Evolutionary conservation across 1,140 invertebrate genomes (phyloP).

Genomic region (Phthorimaea operculella): DNA sequence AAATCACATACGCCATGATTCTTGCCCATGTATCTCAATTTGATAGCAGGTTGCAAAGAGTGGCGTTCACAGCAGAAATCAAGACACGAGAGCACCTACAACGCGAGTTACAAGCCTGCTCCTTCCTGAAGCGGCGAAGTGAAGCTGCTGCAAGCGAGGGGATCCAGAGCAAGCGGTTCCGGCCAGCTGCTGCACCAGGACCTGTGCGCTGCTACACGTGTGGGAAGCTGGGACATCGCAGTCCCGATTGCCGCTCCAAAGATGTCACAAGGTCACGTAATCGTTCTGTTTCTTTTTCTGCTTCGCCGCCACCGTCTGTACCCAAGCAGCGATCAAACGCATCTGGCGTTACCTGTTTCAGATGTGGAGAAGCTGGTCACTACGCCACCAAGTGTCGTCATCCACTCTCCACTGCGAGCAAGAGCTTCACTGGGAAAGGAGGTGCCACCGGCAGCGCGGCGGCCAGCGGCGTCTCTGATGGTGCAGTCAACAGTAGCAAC

Average conservation of each 20-base stretch:
- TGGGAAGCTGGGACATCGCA: background rate
- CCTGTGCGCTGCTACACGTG: background rate
- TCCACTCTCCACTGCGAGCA: too few relatives aligned
- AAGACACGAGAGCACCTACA: background rate
- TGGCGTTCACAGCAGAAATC: constrained; percentile 7
- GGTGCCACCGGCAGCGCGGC: background rate
- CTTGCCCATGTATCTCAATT: constrained; percentile 6
- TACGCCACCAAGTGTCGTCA: background rate
- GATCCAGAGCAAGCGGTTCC: background rate
- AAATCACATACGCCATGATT: background rate
- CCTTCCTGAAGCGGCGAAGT: background rate
- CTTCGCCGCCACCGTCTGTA: background rate
- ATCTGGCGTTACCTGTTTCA: background rate
- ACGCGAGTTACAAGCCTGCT: background rate
- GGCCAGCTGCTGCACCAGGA: background rate
- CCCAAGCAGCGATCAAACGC: background rate
- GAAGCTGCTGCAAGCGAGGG: background rate
- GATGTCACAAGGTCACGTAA: background rate
- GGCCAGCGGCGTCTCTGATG: background rate
- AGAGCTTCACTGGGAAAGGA: background rate
- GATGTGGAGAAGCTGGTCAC: background rate
- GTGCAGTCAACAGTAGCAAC: background rate
- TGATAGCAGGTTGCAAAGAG: background rate
- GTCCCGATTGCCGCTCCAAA: background rate
- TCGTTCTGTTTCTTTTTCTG: background rate